Percentiles rank a stretch among this genome's conserved stretches.
These are phyloP conservation scores for Cetonia aurata DNA, from an alignment of 2,888 invertebrate genomes.

Conservation along the genomic window DNA sequence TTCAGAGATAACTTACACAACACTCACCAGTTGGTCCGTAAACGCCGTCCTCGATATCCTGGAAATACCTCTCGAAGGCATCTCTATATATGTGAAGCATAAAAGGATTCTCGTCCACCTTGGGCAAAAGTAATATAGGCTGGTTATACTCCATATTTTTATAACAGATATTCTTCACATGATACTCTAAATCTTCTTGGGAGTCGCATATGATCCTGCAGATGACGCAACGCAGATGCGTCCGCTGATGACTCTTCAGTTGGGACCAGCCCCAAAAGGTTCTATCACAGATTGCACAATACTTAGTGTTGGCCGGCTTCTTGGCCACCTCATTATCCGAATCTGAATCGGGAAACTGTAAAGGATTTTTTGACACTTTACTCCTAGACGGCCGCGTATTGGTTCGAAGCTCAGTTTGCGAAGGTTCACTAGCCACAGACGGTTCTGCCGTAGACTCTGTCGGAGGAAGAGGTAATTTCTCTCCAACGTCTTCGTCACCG, in stretches of 20 bases:
- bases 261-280: conserved; percentile 43
- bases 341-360: conserved; percentile 38
- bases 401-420: neutral
- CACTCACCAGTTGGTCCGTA: conserved; percentile 32
- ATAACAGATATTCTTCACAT: conserved; percentile 38
- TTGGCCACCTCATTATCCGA: conserved; percentile 38
- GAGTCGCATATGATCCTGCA: conserved; percentile 43
- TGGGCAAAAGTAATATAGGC: conserved; percentile 26
- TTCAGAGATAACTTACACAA: neutral
- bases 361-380: conserved; percentile 33
- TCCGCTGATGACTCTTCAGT: conserved; percentile 42
- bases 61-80: conserved; percentile 43
- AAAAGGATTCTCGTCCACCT: conserved; percentile 37
- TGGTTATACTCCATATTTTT: conserved; percentile 38
- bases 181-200: conserved; percentile 40
- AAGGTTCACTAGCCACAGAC: neutral
- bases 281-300: conserved; percentile 43
- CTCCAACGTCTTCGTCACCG: conserved; percentile 4
- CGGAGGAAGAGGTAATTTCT: conserved; percentile 15
- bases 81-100: conserved; percentile 34
- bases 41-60: conserved; percentile 38
- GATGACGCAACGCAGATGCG: conserved; percentile 45
- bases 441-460: neutral
- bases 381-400: conserved; percentile 35
- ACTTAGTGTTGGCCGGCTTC: conserved; percentile 37